Percentiles rank a stretch among this genome's conserved stretches.
Conservation (phyloP, 2,797 vertebrate genomes). For the Carapus acus region DNA sequence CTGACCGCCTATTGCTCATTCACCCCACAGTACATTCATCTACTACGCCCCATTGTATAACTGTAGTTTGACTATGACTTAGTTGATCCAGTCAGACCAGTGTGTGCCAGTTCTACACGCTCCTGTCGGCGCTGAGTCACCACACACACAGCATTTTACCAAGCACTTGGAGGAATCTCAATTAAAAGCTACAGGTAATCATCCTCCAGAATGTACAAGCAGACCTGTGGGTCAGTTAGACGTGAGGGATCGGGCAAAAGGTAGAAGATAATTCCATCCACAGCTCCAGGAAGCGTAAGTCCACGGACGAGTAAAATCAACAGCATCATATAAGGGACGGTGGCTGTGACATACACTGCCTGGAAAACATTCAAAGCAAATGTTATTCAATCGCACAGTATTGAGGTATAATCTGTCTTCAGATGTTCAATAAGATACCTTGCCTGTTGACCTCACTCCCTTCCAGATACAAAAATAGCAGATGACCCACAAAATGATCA, state of each 20-base stretch:
- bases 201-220: no score
- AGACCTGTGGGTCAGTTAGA: constrained; percentile 70
- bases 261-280: constrained; percentile 66
- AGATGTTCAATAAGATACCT: no score
- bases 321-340: constrained; percentile 72
- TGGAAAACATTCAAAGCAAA: constrained; percentile 20
- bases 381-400: not conserved
- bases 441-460: constrained; percentile 72
- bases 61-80: no score
- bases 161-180: no score
- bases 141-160: no score
- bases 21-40: no score
- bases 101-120: no score
- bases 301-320: constrained; percentile 69
- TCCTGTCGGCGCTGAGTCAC: no score
- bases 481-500: constrained; percentile 58
- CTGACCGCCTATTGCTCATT: no score
- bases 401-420: not conserved
- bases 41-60: no score
- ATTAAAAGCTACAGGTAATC: no score
- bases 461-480: constrained; percentile 77
- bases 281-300: constrained; percentile 72
- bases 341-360: constrained; percentile 76
- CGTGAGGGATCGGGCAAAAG: constrained; percentile 65
- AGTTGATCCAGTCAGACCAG: no score